These are phyloP conservation scores for Danaus melanippus DNA, from an alignment of 1,140 invertebrate genomes.

Conservation along the genomic window DNA sequence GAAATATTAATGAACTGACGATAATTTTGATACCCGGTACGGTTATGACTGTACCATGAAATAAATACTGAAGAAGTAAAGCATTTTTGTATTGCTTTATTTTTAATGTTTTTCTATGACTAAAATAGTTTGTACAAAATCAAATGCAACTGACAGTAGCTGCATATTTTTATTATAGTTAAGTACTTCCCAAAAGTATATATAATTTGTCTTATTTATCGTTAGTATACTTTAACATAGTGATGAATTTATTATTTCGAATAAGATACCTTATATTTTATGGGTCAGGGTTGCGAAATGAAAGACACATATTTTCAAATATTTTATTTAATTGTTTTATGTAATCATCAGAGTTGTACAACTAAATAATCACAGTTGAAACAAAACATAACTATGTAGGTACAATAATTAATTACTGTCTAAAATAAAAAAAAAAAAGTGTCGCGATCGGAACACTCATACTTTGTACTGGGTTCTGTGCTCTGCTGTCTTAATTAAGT, in stretches of 20 bases:
- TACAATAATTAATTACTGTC: slow-evolving; percentile 56
- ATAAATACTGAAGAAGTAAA: too few relatives aligned
- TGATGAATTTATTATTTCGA: too few relatives aligned
- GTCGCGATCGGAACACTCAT: slow-evolving; percentile 25
- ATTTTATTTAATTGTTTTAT: slow-evolving; percentile 71
- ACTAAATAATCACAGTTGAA: slow-evolving; percentile 74
- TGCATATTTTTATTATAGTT: too few relatives aligned
- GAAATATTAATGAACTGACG: too few relatives aligned
- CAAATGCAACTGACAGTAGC: background rate
- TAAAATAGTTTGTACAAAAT: slow-evolving; percentile 4
- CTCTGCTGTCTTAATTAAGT: slow-evolving; percentile 53
- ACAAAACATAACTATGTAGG: slow-evolving; percentile 68
- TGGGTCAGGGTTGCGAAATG: slow-evolving; percentile 20
- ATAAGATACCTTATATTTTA: too few relatives aligned
- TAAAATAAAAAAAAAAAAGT: slow-evolving; percentile 47
- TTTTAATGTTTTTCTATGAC: background rate
- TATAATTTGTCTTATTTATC: too few relatives aligned
- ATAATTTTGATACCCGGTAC: too few relatives aligned
- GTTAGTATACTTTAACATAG: too few relatives aligned
- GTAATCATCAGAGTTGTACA: slow-evolving; percentile 72
- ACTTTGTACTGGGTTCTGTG: slow-evolving; percentile 64
- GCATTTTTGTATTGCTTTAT: background rate
- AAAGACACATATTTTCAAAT: slow-evolving; percentile 42
- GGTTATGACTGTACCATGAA: too few relatives aligned
- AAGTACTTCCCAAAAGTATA: too few relatives aligned